Evolutionary conservation across 2,797 vertebrate genomes (phyloP), one percentile per base, ranked within the genome.

Genomic region (Glossophaga mutica): DNA sequence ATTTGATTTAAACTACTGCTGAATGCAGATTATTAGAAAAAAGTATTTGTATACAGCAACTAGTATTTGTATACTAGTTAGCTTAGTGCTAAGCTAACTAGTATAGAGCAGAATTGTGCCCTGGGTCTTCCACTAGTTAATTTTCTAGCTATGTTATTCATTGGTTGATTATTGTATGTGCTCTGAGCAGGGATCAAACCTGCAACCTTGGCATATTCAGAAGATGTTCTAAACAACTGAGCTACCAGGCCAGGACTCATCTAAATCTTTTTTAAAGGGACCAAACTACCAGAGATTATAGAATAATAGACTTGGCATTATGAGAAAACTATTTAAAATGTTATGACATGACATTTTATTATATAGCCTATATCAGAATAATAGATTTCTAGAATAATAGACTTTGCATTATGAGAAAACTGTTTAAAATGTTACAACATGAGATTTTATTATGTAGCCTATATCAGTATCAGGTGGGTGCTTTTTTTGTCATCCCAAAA

Each of bases 281-380:
- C 10, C 19, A 84, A 6, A 15, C 10, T 92, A n/a, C 39, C 22
- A 6, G 1, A 91, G 26, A 68, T 57, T 85, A 74, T 73, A 90
- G 5, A 85, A 73, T 73, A 92, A 48, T 42, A 67, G 21, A 32
- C 7, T 78, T 62, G 67, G n/a, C 5, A 1, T 84, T 65, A 78
- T 83, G 29, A 71, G 19, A 94, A 94, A 87, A 74, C 3, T n/a
- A 14, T 91, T 76, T 82, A 50, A 92, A 94, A 74, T 67, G 71
- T 86, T 88, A 34, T 59, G 39, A 91, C 1, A 22, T n/a, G 15
- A 21, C 32, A 15, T 87, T 87, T 92, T 85, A 50, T 83, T n/a
- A 34, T 57, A 0, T n/a, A 29, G 2, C 78, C 24, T 95, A 8
- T 86, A 34, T 77, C 73, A 82, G 5, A 50, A 50, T 50, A 50